phyloP scores from a whole-genome alignment of 2,888 invertebrate species.

The Eristalinus aeneus region DNA sequence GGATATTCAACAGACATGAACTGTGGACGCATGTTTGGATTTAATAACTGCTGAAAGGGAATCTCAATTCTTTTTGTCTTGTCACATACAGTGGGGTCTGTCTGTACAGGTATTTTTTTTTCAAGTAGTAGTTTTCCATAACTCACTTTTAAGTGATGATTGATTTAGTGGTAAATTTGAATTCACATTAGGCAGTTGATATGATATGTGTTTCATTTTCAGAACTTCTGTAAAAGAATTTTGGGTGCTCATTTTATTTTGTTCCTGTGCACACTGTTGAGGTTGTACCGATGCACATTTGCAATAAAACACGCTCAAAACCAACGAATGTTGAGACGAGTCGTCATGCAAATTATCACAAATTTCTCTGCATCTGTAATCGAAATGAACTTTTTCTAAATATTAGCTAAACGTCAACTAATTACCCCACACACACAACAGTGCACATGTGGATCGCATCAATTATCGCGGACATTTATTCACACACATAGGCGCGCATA shows the following conservation, averaged over 20 bases:
- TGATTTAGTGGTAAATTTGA: too few species aligned
- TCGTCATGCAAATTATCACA: not conserved
- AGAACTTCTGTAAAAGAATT: too few species aligned
- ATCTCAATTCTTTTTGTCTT: constrained; percentile 29
- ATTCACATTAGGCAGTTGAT: too few species aligned
- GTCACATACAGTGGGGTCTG: constrained; percentile 28
- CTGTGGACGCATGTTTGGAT: constrained; percentile 15
- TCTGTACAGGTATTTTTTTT: too few species aligned
- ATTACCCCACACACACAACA: not conserved
- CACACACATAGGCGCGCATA: not conserved
- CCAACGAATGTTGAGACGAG: not conserved
- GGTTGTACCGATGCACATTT: not conserved
- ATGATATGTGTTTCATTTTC: too few species aligned
- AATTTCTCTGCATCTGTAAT: not conserved
- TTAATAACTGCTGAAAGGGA: constrained; percentile 48
- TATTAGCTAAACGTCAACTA: constrained; percentile 1
- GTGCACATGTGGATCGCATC: not conserved
- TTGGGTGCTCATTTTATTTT: too few species aligned
- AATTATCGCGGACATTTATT: not conserved
- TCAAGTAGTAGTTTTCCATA: too few species aligned
- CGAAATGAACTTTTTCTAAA: constrained; percentile 3
- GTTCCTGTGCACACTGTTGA: too few species aligned
- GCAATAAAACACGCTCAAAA: not conserved
- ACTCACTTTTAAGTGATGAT: too few species aligned
- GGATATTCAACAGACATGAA: constrained; percentile 55